Conservation (phyloP, 2,113 vertebrate species). For the Coptodon rendalli region DNA sequence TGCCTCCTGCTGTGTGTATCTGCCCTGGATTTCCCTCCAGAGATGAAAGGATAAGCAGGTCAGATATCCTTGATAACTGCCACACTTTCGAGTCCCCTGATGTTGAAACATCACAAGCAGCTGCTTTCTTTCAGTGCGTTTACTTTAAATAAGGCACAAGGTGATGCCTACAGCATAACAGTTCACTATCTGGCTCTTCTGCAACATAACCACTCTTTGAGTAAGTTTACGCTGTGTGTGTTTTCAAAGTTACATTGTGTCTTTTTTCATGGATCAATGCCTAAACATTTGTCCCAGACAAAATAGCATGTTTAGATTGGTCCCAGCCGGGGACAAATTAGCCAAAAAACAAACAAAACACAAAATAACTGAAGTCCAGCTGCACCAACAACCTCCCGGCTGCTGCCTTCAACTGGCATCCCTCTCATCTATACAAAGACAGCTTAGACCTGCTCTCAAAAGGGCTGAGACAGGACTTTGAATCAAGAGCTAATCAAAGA, state of each 20-base stretch:
- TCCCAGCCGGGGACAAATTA: not conserved
- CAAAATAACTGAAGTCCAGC: not conserved
- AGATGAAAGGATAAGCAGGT: constrained; percentile 50
- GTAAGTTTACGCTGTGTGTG: not conserved
- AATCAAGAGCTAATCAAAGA: constrained; percentile 21
- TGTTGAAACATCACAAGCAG: constrained; percentile 12
- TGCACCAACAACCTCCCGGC: constrained; percentile 7
- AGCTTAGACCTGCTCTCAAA: constrained; percentile 34
- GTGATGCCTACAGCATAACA: not conserved
- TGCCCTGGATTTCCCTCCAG: constrained; percentile 36
- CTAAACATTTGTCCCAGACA: not conserved
- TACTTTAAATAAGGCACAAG: not conserved
- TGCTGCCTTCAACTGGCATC: not conserved
- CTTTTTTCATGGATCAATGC: not conserved
- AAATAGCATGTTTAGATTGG: not conserved
- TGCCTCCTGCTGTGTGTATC: constrained; percentile 35
- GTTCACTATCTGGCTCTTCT: not conserved
- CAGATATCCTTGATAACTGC: constrained; percentile 47
- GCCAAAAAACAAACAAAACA: not conserved
- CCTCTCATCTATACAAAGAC: not conserved
- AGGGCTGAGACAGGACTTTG: not conserved
- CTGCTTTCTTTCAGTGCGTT: constrained; percentile 14
- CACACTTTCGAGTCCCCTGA: not conserved
- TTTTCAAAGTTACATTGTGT: not conserved
- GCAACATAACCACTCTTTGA: not conserved